These are phyloP conservation scores for Urocitellus parryii DNA, from an alignment of 2,113 vertebrate genomes.

Conservation along the genomic window DNA sequence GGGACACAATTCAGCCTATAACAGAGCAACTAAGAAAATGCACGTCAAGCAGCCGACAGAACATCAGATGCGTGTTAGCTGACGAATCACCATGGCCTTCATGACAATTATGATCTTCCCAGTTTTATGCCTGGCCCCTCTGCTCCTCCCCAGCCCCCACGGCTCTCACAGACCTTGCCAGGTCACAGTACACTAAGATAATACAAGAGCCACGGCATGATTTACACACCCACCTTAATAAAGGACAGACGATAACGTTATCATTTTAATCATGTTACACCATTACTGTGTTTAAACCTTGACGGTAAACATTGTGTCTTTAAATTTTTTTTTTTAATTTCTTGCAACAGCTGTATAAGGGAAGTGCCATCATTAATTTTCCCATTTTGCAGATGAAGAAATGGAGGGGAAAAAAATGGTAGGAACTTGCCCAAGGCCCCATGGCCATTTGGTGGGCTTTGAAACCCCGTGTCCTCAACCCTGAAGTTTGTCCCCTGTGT, in stretches of 20 bases:
- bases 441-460: neutral
- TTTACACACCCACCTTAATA: neutral
- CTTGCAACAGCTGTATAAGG: neutral
- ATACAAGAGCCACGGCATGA: neutral
- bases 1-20: neutral
- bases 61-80: neutral
- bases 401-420: neutral
- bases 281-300: neutral
- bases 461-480: neutral
- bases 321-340: neutral
- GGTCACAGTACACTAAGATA: neutral
- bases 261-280: neutral
- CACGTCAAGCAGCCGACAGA: neutral
- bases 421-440: neutral
- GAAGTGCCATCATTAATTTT: neutral
- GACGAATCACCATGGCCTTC: neutral
- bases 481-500: neutral
- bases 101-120: accelerated
- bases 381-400: neutral
- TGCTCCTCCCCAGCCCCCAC: neutral
- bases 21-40: neutral
- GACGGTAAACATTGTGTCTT: neutral
- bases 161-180: neutral
- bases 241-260: neutral
- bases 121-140: neutral